Percentiles rank a stretch among this genome's conserved stretches.
These are phyloP conservation scores for Helogale parvula DNA, from an alignment of 2,113 vertebrate species.

Conservation along the genomic window DNA sequence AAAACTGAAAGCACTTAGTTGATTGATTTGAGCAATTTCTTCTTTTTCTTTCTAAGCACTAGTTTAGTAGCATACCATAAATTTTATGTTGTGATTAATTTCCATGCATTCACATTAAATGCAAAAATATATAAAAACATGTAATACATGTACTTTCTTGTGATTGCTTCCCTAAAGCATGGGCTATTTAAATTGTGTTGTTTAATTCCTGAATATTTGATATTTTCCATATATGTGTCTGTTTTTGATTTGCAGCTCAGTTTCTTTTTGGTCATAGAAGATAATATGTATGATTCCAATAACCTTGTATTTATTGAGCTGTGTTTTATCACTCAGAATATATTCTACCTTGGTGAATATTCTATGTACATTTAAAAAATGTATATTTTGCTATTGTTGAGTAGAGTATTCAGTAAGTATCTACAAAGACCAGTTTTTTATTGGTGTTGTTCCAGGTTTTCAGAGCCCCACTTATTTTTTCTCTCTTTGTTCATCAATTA, in stretches of 20 bases:
- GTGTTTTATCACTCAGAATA: background rate
- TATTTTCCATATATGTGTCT: background rate
- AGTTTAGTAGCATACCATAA: background rate
- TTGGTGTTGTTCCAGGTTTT: background rate
- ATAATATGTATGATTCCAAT: background rate
- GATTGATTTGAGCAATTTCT: background rate
- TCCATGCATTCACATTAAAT: background rate
- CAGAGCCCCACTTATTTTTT: background rate
- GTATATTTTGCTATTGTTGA: background rate
- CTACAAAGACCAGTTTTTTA: background rate
- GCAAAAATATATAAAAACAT: background rate
- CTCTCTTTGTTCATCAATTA: background rate
- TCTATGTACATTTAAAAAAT: background rate
- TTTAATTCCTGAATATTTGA: background rate
- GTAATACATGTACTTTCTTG: background rate
- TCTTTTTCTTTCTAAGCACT: background rate
- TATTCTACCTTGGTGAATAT: background rate
- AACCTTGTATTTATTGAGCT: background rate
- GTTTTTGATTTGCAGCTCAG: background rate
- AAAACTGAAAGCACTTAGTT: background rate
- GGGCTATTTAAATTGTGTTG: background rate
- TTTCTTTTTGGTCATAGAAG: background rate
- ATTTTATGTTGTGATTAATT: background rate
- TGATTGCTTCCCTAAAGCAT: background rate
- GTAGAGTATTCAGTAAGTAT: background rate